Conservation (phyloP, 2,113 vertebrate species). For the Brachypodius melanocephalos region DNA sequence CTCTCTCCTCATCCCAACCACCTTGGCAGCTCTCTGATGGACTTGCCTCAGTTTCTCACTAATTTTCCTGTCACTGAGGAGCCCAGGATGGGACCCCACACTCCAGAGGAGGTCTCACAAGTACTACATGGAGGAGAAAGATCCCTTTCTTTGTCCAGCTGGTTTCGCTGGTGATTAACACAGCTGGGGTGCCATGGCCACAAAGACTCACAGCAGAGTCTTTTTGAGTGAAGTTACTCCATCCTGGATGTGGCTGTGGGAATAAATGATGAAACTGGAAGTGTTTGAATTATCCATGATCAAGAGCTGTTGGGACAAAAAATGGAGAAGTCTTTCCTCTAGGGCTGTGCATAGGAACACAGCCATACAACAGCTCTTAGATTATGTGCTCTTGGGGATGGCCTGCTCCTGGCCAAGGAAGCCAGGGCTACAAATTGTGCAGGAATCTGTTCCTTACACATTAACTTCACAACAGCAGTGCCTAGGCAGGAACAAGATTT, state of each 20-base stretch:
- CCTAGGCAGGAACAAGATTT: neutral
- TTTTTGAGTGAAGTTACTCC: neutral
- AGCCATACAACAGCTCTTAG: neutral
- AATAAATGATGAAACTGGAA: neutral
- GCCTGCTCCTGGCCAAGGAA: neutral
- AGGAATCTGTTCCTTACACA: neutral
- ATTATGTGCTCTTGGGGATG: neutral
- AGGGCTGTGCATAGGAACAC: neutral
- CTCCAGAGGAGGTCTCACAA: neutral
- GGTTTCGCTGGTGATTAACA: neutral
- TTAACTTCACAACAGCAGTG: neutral
- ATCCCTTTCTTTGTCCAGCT: neutral
- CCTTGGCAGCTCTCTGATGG: neutral
- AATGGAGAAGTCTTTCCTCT: neutral
- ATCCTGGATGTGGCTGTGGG: neutral
- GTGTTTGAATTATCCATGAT: neutral
- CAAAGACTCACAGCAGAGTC: neutral
- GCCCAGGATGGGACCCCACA: too few species aligned
- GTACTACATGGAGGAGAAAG: neutral
- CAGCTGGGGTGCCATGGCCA: neutral
- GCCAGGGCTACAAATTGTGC: neutral
- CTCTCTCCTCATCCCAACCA: fast-evolving
- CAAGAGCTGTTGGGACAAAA: neutral
- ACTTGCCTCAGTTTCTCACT: neutral
- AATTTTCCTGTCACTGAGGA: neutral